phyloP scores from a whole-genome alignment of 1,140 invertebrate species.

The Antheraea pernyi region DNA sequence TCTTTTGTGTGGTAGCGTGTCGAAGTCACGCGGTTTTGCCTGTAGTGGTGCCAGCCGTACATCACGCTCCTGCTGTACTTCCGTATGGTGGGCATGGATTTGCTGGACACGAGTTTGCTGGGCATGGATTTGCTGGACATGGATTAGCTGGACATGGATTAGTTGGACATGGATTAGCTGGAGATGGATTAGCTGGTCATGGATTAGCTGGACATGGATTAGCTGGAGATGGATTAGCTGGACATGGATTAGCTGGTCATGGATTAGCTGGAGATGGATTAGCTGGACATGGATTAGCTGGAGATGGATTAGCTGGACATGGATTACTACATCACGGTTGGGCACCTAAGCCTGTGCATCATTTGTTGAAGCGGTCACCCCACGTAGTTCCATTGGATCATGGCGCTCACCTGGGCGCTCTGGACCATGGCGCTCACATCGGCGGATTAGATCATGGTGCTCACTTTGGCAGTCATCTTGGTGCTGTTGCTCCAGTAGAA shows the following conservation, averaged over 20 bases:
- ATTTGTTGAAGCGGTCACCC: constrained; percentile 54
- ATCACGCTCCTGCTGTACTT: constrained; percentile 31
- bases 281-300: constrained; percentile 24
- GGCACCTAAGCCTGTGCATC: constrained; percentile 34
- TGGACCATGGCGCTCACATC: no score
- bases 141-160: no score
- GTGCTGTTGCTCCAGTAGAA: constrained; percentile 40
- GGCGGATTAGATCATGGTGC: no score
- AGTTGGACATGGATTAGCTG: no score
- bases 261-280: constrained; percentile 28
- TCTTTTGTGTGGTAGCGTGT: constrained; percentile 44
- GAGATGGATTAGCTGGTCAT: no score
- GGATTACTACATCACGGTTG: constrained; percentile 18
- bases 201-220: no score
- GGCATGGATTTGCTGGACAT: no score
- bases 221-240: constrained; percentile 26
- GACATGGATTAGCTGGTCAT: constrained; percentile 26
- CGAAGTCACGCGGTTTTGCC: constrained; percentile 46
- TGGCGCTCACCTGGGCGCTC: constrained; percentile 21
- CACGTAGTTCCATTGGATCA: constrained; percentile 40
- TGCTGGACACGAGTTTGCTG: not conserved
- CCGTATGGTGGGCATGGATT: constrained; percentile 32
- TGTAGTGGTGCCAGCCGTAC: constrained; percentile 28
- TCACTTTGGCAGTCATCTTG: constrained; percentile 18
- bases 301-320: constrained; percentile 26